Evolutionary conservation across 1,140 invertebrate species (phyloP).

Genomic region (Drosophila pseudoobscura): DNA sequence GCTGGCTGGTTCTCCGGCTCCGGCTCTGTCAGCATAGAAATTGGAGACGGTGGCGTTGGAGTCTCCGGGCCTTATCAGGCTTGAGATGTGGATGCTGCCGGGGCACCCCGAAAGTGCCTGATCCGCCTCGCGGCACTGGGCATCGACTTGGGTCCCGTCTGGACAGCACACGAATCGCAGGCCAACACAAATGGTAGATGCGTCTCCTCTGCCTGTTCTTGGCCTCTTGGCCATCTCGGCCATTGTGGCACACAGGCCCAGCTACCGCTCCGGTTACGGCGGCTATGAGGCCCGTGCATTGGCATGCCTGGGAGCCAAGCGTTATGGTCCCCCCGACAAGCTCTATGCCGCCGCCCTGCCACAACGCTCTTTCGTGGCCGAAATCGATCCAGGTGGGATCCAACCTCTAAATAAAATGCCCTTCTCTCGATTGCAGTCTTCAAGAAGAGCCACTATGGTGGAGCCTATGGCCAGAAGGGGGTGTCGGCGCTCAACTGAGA

Average conservation of each 20-base stretch:
- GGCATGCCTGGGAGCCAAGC: slow-evolving; percentile 59
- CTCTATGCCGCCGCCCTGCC: too few species aligned
- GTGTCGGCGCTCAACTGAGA: slow-evolving; percentile 19
- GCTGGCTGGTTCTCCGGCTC: slow-evolving; percentile 15
- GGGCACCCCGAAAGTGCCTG: slow-evolving; percentile 51
- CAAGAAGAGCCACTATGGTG: slow-evolving; percentile 63
- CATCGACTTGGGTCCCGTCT: slow-evolving; percentile 66
- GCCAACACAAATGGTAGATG: slow-evolving; percentile 55
- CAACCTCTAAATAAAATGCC: too few species aligned
- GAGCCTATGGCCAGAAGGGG: slow-evolving; percentile 53
- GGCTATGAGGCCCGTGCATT: too few species aligned
- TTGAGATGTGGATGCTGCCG: background rate
- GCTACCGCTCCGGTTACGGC: slow-evolving; percentile 25
- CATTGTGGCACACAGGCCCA: slow-evolving; percentile 40
- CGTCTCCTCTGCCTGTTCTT: slow-evolving; percentile 63
- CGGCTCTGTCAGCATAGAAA: slow-evolving; percentile 51
- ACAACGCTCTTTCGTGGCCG: too few species aligned
- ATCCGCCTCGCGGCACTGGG: slow-evolving; percentile 14
- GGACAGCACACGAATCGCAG: slow-evolving; percentile 69
- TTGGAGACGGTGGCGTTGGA: slow-evolving; percentile 40
- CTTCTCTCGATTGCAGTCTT: too few species aligned
- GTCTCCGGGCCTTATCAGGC: background rate
- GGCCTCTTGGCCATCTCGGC: slow-evolving; percentile 57
- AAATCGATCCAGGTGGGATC: slow-evolving; percentile 73
- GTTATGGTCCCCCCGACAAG: slow-evolving; percentile 64